A percentile compares a stretch with the other conserved stretches of the same genome.
Evolutionary conservation across 1,140 invertebrate genomes (phyloP).

Genomic region (Drosophila lacteicornis): DNA sequence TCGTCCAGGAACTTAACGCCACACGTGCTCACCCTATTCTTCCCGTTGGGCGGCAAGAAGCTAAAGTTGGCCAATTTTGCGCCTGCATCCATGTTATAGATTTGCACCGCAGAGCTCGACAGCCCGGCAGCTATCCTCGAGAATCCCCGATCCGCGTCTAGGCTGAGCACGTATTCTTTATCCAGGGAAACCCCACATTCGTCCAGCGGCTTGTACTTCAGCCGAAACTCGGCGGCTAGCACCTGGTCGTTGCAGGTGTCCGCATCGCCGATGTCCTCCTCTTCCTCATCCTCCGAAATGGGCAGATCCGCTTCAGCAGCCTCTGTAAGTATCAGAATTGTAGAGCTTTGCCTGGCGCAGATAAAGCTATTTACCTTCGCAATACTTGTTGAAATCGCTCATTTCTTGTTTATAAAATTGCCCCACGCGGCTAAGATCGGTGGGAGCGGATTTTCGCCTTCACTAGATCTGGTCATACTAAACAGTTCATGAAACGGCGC

Average conservation of each 20-base stretch:
- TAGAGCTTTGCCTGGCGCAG: rapidly evolving
- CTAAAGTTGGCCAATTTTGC: slow-evolving; percentile 30
- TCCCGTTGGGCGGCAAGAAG: slow-evolving; percentile 5
- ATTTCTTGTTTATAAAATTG: slow-evolving; percentile 31
- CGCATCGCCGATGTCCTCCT: slow-evolving; percentile 49
- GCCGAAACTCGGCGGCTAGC: slow-evolving; percentile 46
- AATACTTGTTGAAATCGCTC: slow-evolving; percentile 51
- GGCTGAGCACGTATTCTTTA: slow-evolving; percentile 61
- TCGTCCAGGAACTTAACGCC: slow-evolving; percentile 75
- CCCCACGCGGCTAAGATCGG: slow-evolving; percentile 23
- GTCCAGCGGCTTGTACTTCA: slow-evolving; percentile 48
- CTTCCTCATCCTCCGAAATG: slow-evolving; percentile 62
- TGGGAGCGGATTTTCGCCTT: not conserved
- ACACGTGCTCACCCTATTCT: slow-evolving; percentile 32
- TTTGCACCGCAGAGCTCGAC: slow-evolving; percentile 61
- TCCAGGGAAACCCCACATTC: slow-evolving; percentile 62
- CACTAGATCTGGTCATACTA: not conserved
- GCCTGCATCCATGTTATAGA: slow-evolving; percentile 58
- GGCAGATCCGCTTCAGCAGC: slow-evolving; percentile 31
- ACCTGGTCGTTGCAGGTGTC: slow-evolving; percentile 64
- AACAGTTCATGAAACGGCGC: too few relatives aligned
- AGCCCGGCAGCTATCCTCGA: slow-evolving; percentile 65
- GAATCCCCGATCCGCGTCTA: slow-evolving; percentile 49
- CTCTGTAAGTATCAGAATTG: slow-evolving; percentile 27
- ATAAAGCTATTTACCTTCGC: slow-evolving; percentile 33